Conservation (phyloP, 1,140 invertebrate genomes). For the Nebria ingens region DNA sequence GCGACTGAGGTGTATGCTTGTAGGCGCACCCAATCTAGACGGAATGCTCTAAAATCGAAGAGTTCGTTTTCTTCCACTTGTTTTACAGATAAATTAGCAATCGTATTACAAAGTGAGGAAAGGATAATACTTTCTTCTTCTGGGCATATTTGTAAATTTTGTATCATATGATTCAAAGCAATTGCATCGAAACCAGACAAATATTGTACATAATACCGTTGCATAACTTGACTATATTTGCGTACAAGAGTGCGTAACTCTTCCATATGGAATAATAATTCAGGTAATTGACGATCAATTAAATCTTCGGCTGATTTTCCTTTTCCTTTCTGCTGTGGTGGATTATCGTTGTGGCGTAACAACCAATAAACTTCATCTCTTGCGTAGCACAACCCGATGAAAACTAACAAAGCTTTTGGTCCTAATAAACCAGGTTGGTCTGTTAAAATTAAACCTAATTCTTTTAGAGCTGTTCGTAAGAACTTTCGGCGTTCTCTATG, state of each 20-base stretch:
- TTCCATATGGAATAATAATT: constrained; percentile 96
- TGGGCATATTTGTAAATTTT: constrained; percentile 71
- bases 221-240: constrained; percentile 94
- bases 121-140: constrained; percentile 94
- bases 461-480: constrained; percentile 87
- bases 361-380: constrained; percentile 97
- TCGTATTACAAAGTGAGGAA: constrained; percentile 83
- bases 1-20: constrained; percentile 87
- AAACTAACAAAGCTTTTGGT: constrained; percentile 92
- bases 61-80: constrained; percentile 95
- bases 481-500: constrained; percentile 95
- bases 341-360: constrained; percentile 91
- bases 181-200: constrained; percentile 92
- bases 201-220: constrained; percentile 97
- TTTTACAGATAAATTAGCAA: constrained; percentile 79
- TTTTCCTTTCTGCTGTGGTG: constrained; percentile 74
- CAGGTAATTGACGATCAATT: constrained; percentile 88
- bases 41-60: constrained; percentile 90
- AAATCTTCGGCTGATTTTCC: constrained; percentile 80
- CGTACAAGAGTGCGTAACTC: constrained; percentile 86
- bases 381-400: constrained; percentile 90
- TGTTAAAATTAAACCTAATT: constrained; percentile 87
- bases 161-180: constrained; percentile 82
- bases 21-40: constrained; percentile 94
- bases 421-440: constrained; percentile 97